Evolutionary conservation across 2,888 invertebrate genomes (phyloP), one percentile per base, ranked within the genome.

Genomic region (Caenorhabditis macrosperma): DNA sequence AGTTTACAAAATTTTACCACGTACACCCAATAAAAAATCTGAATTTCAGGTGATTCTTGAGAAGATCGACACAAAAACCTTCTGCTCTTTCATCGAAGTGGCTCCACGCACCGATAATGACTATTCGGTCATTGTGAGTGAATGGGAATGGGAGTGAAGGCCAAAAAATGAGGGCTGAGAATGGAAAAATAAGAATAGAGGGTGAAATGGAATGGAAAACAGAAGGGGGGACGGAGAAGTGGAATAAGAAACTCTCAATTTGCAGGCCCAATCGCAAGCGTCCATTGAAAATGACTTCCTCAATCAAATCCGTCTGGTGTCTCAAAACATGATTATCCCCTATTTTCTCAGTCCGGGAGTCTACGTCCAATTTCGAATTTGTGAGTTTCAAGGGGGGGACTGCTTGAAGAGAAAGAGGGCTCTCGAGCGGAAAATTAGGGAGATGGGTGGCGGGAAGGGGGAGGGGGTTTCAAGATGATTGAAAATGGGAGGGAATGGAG

Each of bases 221-320:
- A 10, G 20, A 10, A 28, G 28, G 6, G 46, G 22, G 2, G 30
- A 17, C 44, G 20, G 26, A 28, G 41, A 41, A 24, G 20, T 46
- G 12, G 17, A 68, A 38, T n/a, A 26, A 35, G 26, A 30, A 41
- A 17, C 24, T 55, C 46, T n/a, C n/a, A n/a, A 20, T 10, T 72
- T 74, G 33, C 48, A 84, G 84, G 82, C 82, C 24, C 74, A 78
- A 46, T 72, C 77, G 12, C 82, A 78, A 57, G 22, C 55, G 17
- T 55, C 66, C 17, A 85, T 88, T 33, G 88, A 88, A 77, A 82
- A 81, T 33, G 68, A 80, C 17, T 83, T 88, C 48, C 76, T 88
- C 24, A 57, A 86, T 44, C 88, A 88, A 82, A 72, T 88, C n/a
- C 75, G 88, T 5, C 54, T 89, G n/a, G 82, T 89, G 10, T 78